A percentile compares a stretch with the other conserved stretches of the same genome.
These are phyloP conservation scores for Daphoenositta chrysoptera DNA, from an alignment of 2,113 vertebrate genomes.

Conservation along the genomic window DNA sequence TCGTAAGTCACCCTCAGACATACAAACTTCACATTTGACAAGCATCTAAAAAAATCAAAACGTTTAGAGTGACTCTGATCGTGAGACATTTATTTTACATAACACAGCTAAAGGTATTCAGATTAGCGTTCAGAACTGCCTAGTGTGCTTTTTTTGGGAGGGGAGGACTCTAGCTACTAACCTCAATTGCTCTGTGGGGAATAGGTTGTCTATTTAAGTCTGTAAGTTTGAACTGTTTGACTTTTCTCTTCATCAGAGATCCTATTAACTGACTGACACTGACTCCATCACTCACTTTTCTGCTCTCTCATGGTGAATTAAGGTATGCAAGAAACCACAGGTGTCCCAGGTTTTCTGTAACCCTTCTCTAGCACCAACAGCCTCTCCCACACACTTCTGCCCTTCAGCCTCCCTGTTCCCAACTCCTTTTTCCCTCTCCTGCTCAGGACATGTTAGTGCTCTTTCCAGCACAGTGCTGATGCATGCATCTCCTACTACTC, in stretches of 20 bases:
- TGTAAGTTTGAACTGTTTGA: background rate
- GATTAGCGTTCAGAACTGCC: background rate
- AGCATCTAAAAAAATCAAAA: background rate
- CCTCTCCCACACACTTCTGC: background rate
- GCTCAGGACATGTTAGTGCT: background rate
- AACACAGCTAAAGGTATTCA: background rate
- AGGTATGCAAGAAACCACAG: background rate
- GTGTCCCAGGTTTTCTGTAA: background rate
- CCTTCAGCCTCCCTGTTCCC: background rate
- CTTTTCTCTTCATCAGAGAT: background rate
- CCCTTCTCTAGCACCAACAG: rapidly evolving
- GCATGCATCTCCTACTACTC: background rate
- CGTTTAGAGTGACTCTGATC: background rate
- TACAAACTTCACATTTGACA: background rate
- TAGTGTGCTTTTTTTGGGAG: background rate
- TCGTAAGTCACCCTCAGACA: background rate
- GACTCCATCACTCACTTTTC: background rate
- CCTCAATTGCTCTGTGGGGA: background rate
- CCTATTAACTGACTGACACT: background rate
- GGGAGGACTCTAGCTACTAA: background rate
- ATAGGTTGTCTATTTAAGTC: background rate
- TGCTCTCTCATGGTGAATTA: background rate
- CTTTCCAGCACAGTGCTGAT: background rate
- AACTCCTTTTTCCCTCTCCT: background rate
- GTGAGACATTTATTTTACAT: background rate